These are phyloP conservation scores for Hipposideros larvatus DNA, from an alignment of 2,797 vertebrate genomes.

Conservation along the genomic window DNA sequence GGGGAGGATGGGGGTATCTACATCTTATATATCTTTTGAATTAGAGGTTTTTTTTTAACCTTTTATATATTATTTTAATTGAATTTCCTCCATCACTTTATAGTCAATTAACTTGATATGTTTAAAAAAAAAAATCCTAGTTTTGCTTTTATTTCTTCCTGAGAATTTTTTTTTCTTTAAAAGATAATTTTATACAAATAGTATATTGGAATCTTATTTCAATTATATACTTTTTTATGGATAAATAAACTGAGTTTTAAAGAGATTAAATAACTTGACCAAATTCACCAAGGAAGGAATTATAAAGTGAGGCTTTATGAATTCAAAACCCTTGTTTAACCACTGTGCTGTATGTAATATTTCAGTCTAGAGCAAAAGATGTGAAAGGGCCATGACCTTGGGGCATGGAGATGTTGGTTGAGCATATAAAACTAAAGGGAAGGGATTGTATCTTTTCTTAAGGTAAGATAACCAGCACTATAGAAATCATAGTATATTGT, in stretches of 20 bases:
- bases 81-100: constrained; percentile 44
- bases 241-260: constrained; percentile 43
- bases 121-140: background rate
- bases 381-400: background rate
- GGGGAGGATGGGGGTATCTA: background rate
- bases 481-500: background rate
- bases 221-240: background rate
- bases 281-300: constrained; percentile 29
- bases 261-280: constrained; percentile 50
- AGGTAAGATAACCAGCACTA: background rate
- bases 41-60: constrained; percentile 41
- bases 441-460: constrained; percentile 4
- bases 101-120: constrained; percentile 37
- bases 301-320: background rate
- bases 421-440: background rate
- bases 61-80: constrained; percentile 48
- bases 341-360: background rate
- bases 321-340: background rate
- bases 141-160: constrained; percentile 3
- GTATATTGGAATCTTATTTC: constrained; percentile 3
- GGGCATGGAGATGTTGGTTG: background rate
- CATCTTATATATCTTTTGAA: constrained; percentile 32
- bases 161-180: background rate
- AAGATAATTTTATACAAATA: constrained; percentile 33
- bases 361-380: background rate